Conservation (phyloP, 2,888 invertebrate genomes). For the Graphium colonna region DNA sequence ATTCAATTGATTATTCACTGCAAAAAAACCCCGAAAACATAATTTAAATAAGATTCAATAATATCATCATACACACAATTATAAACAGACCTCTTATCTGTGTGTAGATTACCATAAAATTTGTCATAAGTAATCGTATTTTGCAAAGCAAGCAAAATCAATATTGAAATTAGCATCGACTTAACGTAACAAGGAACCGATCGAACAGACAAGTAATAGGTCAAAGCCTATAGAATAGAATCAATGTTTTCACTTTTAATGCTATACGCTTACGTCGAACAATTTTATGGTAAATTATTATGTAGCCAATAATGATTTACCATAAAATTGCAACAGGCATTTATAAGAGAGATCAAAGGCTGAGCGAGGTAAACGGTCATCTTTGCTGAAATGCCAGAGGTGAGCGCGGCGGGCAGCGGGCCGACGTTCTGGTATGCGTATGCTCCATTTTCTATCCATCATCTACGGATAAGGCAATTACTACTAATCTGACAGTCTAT, state of each 20-base stretch:
- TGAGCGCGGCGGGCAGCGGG: conserved; percentile 37
- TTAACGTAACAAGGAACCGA: neutral
- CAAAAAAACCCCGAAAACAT: too few relatives aligned
- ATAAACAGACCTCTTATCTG: too few relatives aligned
- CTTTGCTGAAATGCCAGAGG: conserved; percentile 66
- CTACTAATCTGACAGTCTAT: conserved; percentile 5
- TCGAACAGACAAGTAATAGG: neutral
- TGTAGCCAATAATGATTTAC: conserved; percentile 48
- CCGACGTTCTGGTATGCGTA: conserved; percentile 53
- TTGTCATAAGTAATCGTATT: too few relatives aligned
- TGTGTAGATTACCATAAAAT: too few relatives aligned
- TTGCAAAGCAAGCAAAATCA: too few relatives aligned
- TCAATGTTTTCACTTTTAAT: conserved; percentile 54
- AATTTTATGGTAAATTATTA: conserved; percentile 19
- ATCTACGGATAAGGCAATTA: conserved; percentile 13
- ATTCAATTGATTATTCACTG: too few relatives aligned
- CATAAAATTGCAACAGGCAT: conserved; percentile 62
- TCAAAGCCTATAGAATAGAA: conserved; percentile 14
- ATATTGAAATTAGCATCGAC: neutral
- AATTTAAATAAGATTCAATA: too few relatives aligned
- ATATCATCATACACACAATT: too few relatives aligned
- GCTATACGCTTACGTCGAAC: conserved; percentile 40
- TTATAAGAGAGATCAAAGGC: conserved; percentile 62
- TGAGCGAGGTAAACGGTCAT: conserved; percentile 60
- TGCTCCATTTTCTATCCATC: conserved; percentile 30